phyloP scores from a whole-genome alignment of 2,888 invertebrate species.

The Drosophila greeni region DNA sequence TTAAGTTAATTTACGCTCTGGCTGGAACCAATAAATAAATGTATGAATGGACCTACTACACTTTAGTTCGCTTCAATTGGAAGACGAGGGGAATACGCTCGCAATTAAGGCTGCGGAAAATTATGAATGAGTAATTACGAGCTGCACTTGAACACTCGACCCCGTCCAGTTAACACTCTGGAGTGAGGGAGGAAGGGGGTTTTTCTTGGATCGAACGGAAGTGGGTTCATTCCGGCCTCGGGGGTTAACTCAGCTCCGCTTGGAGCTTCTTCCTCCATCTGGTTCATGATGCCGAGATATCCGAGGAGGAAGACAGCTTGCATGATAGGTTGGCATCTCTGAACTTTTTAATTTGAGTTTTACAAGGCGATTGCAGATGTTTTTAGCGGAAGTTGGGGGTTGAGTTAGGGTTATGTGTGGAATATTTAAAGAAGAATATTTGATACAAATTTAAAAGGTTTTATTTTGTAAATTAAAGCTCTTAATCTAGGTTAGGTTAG shows the following conservation, averaged over 20 bases:
- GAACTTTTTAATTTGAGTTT: conserved; percentile 30
- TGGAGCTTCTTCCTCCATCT: conserved; percentile 9
- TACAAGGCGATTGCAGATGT: conserved; percentile 13
- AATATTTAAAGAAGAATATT: not conserved
- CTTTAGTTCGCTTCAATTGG: conserved; percentile 32
- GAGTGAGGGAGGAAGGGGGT: conserved; percentile 9
- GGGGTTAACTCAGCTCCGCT: conserved; percentile 45
- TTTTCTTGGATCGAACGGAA: conserved; percentile 48
- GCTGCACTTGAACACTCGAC: conserved; percentile 56
- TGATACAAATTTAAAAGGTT: rapidly evolving
- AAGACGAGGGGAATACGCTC: conserved; percentile 28
- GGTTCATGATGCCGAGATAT: conserved; percentile 15
- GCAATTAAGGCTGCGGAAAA: conserved; percentile 61
- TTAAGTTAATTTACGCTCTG: conserved; percentile 77
- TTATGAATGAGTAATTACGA: conserved; percentile 64
- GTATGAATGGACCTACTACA: conserved; percentile 53
- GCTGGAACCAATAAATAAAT: conserved; percentile 55
- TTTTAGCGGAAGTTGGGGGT: conserved; percentile 14
- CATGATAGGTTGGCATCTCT: conserved; percentile 38
- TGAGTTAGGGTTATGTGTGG: not conserved
- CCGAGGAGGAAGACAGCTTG: conserved; percentile 19
- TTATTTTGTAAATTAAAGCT: not conserved
- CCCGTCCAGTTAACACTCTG: conserved; percentile 42
- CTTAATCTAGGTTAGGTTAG: too few species aligned
- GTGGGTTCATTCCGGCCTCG: conserved; percentile 57